Evolutionary conservation across 2,113 vertebrate species (phyloP).

Genomic region (Cricetomys ansorgei): DNA sequence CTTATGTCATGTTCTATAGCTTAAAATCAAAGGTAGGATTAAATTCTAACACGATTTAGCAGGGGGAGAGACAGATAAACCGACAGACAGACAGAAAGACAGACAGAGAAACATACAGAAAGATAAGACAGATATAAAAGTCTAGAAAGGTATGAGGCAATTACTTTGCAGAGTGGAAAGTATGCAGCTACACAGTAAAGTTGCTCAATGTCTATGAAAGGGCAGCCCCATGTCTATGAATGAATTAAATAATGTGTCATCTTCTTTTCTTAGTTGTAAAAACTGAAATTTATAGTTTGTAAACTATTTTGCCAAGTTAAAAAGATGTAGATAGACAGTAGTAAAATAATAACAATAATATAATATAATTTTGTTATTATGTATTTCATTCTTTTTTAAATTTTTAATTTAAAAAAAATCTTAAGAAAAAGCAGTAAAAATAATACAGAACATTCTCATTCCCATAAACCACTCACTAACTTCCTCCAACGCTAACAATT

Average conservation of each 20-base stretch:
- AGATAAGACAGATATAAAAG: neutral
- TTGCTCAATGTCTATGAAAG: neutral
- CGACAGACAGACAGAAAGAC: neutral
- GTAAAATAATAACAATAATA: neutral
- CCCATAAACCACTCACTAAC: neutral
- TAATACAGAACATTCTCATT: neutral
- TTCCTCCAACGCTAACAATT: neutral
- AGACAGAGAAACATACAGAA: neutral
- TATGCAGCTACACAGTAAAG: neutral
- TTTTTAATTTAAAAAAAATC: neutral
- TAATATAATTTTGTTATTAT: neutral
- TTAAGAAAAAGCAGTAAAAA: neutral
- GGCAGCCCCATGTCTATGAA: neutral
- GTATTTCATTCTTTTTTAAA: neutral
- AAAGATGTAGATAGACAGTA: neutral
- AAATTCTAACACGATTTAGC: neutral
- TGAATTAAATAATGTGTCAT: neutral
- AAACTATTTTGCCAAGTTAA: neutral
- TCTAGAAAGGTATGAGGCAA: neutral
- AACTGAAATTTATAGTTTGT: neutral
- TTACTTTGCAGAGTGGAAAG: neutral
- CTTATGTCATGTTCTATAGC: conserved; percentile 41
- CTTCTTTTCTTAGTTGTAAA: neutral
- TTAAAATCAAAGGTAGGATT: conserved; percentile 48
- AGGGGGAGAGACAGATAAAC: neutral